Percentiles rank a stretch among this genome's conserved stretches.
Evolutionary conservation across 2,113 vertebrate genomes (phyloP).

Genomic region (Opisthocomus hoazin): DNA sequence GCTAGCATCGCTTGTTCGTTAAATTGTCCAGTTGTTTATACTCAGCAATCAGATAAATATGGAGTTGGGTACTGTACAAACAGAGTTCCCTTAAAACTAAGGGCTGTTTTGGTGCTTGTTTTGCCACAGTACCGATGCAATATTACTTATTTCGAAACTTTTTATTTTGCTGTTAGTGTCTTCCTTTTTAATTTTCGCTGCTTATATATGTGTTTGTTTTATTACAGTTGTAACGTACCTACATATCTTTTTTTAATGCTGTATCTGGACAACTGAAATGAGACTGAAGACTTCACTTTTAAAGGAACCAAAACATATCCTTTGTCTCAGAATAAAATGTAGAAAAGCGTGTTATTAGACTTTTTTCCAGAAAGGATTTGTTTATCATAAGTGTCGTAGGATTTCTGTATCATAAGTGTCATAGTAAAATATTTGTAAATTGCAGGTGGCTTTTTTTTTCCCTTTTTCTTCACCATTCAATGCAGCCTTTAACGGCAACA

Average conservation of each 20-base stretch:
- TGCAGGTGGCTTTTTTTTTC: background rate
- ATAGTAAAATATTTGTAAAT: background rate
- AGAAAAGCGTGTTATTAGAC: background rate
- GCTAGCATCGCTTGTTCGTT: background rate
- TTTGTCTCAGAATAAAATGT: conserved; percentile 57
- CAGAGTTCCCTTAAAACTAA: background rate
- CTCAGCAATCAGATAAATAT: background rate
- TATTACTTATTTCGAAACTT: background rate
- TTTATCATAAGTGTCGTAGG: background rate
- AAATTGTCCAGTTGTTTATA: background rate
- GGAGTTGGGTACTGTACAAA: background rate
- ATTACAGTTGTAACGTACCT: background rate
- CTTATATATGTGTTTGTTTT: background rate
- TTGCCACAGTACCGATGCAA: background rate
- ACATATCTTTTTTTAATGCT: background rate
- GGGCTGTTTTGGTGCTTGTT: background rate
- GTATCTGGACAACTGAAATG: conserved; percentile 68
- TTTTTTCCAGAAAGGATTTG: background rate
- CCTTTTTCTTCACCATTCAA: background rate
- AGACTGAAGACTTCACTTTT: conserved; percentile 90
- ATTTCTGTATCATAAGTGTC: background rate
- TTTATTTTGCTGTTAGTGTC: background rate
- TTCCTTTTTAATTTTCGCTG: background rate
- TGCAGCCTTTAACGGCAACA: background rate
- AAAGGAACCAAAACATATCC: conserved; percentile 99